These are phyloP conservation scores for Glaucidium brasilianum DNA, from an alignment of 2,113 vertebrate species.

Conservation along the genomic window DNA sequence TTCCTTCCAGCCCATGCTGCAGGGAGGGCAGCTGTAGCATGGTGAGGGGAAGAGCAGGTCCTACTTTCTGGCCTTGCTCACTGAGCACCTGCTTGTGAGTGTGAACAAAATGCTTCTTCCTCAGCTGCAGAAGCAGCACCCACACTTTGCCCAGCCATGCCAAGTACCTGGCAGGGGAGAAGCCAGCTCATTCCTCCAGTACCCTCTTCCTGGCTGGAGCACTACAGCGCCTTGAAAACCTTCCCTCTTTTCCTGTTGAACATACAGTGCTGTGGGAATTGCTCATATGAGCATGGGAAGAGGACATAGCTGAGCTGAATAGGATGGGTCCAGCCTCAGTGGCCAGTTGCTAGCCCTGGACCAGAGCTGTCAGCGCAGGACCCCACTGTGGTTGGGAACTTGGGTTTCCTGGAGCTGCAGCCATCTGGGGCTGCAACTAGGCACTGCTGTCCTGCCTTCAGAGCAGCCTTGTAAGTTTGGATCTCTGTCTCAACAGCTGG, in stretches of 20 bases:
- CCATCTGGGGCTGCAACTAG: neutral
- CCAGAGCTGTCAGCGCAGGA: neutral
- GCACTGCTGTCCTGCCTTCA: neutral
- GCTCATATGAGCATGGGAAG: neutral
- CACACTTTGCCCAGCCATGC: neutral
- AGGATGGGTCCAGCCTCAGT: neutral
- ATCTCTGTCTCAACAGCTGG: neutral
- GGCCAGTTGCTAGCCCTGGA: neutral
- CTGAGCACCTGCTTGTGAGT: neutral
- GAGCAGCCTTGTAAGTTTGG: neutral
- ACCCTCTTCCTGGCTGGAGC: neutral
- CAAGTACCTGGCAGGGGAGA: neutral
- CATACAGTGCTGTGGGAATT: rapidly evolving
- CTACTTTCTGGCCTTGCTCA: neutral
- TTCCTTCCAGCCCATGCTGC: neutral
- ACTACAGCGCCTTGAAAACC: neutral
- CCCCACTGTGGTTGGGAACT: rapidly evolving
- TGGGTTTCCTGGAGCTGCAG: neutral
- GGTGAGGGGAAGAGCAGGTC: neutral
- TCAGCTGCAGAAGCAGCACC: neutral
- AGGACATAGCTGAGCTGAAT: neutral
- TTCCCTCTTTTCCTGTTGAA: neutral
- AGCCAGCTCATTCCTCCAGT: neutral
- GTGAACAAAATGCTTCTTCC: neutral
- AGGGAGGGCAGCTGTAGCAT: neutral